A percentile compares a stretch with the other conserved stretches of the same genome.
Conservation (phyloP, 2,113 vertebrate genomes). For the Erythrocercus mccallii region DNA sequence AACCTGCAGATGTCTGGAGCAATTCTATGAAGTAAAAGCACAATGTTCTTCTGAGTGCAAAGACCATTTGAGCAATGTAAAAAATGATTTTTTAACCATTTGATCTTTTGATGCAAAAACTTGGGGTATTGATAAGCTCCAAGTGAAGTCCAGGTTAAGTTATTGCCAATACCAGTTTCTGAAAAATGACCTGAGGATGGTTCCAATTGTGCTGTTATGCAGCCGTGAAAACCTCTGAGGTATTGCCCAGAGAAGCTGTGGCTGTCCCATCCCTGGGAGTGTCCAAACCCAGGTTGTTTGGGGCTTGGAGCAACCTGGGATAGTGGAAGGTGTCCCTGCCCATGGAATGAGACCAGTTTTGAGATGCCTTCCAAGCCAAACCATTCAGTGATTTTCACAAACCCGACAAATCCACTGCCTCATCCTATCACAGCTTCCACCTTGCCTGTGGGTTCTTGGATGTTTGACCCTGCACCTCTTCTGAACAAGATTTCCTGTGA, state of each 20-base stretch:
- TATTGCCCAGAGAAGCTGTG: background rate
- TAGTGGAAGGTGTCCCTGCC: background rate
- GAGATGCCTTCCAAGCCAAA: background rate
- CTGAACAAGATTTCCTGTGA: background rate
- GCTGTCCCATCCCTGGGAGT: background rate
- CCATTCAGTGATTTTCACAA: background rate
- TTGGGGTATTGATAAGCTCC: background rate
- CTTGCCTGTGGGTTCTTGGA: background rate
- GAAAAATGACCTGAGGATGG: background rate
- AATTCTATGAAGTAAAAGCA: background rate
- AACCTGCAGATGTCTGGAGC: background rate
- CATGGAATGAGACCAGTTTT: no score
- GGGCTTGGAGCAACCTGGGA: background rate
- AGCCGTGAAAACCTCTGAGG: background rate
- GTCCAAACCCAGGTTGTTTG: background rate
- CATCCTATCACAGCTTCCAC: background rate
- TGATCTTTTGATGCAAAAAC: background rate
- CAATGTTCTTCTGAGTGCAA: background rate
- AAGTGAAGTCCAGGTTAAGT: background rate
- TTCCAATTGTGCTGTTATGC: background rate
- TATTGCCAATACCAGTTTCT: background rate
- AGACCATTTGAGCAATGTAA: background rate
- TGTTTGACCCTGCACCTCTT: background rate
- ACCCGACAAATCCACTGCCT: rapidly evolving
- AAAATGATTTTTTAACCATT: background rate